Conservation (phyloP, 2,888 invertebrate genomes). For the Diarsia mendica region DNA sequence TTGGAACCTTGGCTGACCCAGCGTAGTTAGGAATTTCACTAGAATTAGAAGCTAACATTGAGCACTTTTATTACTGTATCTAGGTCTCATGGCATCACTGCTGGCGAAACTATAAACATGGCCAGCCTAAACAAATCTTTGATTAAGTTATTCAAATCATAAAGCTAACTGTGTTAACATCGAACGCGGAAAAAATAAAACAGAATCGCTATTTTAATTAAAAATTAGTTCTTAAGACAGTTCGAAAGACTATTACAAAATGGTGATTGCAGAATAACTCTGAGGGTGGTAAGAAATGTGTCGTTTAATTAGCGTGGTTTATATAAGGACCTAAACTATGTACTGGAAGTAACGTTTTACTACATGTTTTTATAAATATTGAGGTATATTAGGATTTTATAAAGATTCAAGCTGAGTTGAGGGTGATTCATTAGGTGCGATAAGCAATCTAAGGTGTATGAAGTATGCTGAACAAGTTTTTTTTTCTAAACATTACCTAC, state of each 20-base stretch:
- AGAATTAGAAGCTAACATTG: neutral
- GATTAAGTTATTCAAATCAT: neutral
- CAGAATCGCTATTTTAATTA: constrained; percentile 25
- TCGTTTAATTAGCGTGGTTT: constrained; percentile 27
- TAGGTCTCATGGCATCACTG: neutral
- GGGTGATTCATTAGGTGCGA: constrained; percentile 30
- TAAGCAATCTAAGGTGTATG: neutral
- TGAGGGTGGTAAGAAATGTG: constrained; percentile 20
- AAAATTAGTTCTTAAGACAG: neutral
- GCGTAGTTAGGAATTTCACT: neutral
- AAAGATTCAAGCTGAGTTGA: neutral
- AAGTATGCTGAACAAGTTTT: neutral
- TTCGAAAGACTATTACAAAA: neutral
- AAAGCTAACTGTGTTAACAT: neutral
- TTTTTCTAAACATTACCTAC: neutral
- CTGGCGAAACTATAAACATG: neutral
- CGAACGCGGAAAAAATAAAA: constrained; percentile 15
- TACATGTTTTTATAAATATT: neutral
- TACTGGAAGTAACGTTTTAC: constrained; percentile 15
- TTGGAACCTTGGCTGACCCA: too few relatives aligned
- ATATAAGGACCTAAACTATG: constrained; percentile 18
- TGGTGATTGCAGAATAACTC: constrained; percentile 10
- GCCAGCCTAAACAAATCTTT: neutral
- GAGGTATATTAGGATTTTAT: constrained; percentile 11
- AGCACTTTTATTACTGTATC: neutral